Percentiles rank a stretch among this genome's conserved stretches.
phyloP scores from a whole-genome alignment of 2,888 invertebrate genomes.

The Chrysodeixis includens region DNA sequence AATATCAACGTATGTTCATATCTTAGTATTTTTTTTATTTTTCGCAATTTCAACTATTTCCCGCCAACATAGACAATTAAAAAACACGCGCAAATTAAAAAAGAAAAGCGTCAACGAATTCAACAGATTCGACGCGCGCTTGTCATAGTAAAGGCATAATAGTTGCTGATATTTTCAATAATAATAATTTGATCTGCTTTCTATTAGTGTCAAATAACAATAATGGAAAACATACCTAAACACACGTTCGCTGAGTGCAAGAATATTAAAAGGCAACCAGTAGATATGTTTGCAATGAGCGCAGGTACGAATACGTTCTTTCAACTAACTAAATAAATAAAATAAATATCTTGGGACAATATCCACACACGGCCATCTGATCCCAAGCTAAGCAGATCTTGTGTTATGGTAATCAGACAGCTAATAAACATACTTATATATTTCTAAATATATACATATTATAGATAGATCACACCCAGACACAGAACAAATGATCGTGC shows the following conservation, averaged over 20 bases:
- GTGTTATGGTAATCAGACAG: too few relatives aligned
- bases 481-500: too few relatives aligned
- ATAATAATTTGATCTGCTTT: background rate
- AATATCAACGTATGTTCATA: too few relatives aligned
- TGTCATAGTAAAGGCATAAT: background rate
- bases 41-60: background rate
- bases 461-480: too few relatives aligned
- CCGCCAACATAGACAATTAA: background rate
- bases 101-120: background rate
- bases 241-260: slow-evolving; percentile 10
- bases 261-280: background rate
- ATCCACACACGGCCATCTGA: too few relatives aligned
- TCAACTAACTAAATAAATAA: too few relatives aligned
- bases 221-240: background rate
- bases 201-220: too few relatives aligned
- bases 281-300: slow-evolving; percentile 4
- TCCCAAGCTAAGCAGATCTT: too few relatives aligned
- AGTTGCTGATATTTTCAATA: background rate
- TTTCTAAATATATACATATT: too few relatives aligned
- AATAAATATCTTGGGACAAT: too few relatives aligned
- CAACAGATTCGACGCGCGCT: background rate
- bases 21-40: too few relatives aligned
- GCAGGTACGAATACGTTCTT: background rate
- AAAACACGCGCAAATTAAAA: background rate
- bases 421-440: too few relatives aligned